phyloP scores from a whole-genome alignment of 2,113 vertebrate species.

The Epinephelus fuscoguttatus region DNA sequence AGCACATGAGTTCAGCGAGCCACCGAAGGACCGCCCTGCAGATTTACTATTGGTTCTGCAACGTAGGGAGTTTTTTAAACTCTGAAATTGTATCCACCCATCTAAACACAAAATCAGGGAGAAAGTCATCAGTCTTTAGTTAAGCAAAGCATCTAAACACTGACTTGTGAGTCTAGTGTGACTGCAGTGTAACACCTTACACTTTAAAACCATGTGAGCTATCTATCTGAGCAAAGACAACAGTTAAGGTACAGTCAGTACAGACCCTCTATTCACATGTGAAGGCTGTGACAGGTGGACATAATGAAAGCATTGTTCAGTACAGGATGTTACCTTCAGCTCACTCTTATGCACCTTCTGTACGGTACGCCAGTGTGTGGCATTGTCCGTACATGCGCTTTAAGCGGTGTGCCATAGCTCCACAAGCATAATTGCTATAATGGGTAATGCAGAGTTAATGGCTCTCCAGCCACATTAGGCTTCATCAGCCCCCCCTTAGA shows the following conservation, averaged over 20 bases:
- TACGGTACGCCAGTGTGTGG: neutral
- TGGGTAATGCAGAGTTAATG: neutral
- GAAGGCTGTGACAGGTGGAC: neutral
- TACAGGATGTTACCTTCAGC: conserved; percentile 11
- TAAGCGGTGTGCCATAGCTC: neutral
- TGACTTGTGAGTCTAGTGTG: too few species aligned
- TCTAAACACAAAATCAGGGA: too few species aligned
- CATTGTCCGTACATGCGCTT: neutral
- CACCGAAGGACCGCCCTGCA: too few species aligned
- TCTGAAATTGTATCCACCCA: too few species aligned
- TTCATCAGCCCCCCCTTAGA: conserved; percentile 53
- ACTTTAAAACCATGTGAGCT: neutral
- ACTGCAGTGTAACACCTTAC: too few species aligned
- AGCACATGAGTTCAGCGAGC: too few species aligned
- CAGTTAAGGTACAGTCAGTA: neutral
- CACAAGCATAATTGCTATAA: conserved; percentile 10
- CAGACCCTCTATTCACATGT: neutral
- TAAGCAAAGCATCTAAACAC: too few species aligned
- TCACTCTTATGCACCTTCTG: neutral
- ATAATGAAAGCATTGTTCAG: neutral
- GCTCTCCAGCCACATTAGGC: conserved; percentile 44
- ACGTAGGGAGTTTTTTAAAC: too few species aligned
- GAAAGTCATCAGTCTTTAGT: too few species aligned
- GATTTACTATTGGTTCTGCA: too few species aligned
- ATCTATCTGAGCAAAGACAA: neutral